Conservation (phyloP, 1,140 invertebrate genomes). For the Tribolium castaneum region DNA sequence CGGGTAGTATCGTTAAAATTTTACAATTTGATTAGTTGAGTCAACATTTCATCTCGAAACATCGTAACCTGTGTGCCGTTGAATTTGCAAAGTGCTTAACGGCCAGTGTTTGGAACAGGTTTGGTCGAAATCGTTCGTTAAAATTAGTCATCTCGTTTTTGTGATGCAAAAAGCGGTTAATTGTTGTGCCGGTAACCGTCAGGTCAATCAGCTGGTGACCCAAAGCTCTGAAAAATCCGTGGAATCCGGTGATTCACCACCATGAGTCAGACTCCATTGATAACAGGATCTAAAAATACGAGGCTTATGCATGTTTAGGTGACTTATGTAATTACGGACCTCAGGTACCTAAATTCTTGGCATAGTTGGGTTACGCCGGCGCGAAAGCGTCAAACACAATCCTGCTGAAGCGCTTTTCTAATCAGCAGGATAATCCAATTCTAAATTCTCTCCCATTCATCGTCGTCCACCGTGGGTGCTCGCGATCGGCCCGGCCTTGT, state of each 20-base stretch:
- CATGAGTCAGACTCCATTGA: constrained; percentile 41
- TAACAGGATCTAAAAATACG: constrained; percentile 45
- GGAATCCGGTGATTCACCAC: constrained; percentile 33
- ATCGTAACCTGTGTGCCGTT: too few species aligned
- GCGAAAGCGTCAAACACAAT: constrained; percentile 6
- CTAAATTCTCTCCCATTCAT: constrained; percentile 38
- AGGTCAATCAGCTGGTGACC: constrained; percentile 14
- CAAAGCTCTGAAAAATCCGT: constrained; percentile 3
- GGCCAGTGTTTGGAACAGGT: not conserved
- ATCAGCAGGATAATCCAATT: not conserved
- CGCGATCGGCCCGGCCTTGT: constrained; percentile 48
- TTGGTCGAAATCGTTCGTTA: not conserved
- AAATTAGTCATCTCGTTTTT: constrained; percentile 17
- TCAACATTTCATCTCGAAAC: too few species aligned
- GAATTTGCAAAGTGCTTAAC: not conserved
- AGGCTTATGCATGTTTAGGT: constrained; percentile 9
- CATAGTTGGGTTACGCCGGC: constrained; percentile 3
- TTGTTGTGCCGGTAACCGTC: constrained; percentile 1
- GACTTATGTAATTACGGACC: constrained; percentile 21
- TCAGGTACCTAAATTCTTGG: not conserved
- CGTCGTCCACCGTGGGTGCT: constrained; percentile 45
- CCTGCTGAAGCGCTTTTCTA: constrained; percentile 10
- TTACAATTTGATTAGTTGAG: too few species aligned
- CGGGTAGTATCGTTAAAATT: too few species aligned
- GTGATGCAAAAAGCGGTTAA: constrained; percentile 15